Evolutionary conservation across 2,797 vertebrate species (phyloP).

Genomic region (Pseudochromis fuscus): DNA sequence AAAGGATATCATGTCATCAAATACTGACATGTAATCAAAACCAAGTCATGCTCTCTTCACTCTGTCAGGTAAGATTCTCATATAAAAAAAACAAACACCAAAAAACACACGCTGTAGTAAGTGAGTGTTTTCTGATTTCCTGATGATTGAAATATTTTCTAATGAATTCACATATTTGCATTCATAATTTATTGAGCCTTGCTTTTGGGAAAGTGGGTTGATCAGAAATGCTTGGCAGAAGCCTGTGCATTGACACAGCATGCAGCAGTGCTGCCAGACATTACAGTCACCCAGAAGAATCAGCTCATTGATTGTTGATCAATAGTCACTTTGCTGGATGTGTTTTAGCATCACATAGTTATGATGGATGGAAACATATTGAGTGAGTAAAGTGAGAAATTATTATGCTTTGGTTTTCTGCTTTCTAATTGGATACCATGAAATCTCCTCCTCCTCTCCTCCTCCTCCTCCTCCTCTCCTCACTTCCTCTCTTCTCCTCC

Average conservation of each 20-base stretch:
- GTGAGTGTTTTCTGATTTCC: background rate
- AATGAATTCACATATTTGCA: background rate
- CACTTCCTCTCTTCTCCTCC: background rate
- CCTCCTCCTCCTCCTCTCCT: background rate
- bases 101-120: background rate
- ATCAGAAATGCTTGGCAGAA: constrained; percentile 23
- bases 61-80: background rate
- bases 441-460: background rate
- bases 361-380: constrained; percentile 53
- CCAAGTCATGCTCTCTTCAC: background rate
- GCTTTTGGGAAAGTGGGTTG: constrained; percentile 6
- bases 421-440: constrained; percentile 1
- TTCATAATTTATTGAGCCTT: constrained; percentile 18
- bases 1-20: constrained; percentile 61
- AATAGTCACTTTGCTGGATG: constrained; percentile 61
- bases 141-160: constrained; percentile 2
- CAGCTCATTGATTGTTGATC: constrained; percentile 66
- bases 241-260: constrained; percentile 7
- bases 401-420: constrained; percentile 46
- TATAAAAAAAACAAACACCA: background rate
- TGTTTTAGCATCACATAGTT: constrained; percentile 49
- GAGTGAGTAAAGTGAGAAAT: constrained; percentile 56
- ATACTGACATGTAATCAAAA: constrained; percentile 49
- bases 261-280: constrained; percentile 30
- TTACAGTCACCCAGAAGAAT: constrained; percentile 50